Evolutionary conservation across 2,888 invertebrate genomes (phyloP), one percentile per base, ranked within the genome.

Genomic region (Zygogramma bicolorata): DNA sequence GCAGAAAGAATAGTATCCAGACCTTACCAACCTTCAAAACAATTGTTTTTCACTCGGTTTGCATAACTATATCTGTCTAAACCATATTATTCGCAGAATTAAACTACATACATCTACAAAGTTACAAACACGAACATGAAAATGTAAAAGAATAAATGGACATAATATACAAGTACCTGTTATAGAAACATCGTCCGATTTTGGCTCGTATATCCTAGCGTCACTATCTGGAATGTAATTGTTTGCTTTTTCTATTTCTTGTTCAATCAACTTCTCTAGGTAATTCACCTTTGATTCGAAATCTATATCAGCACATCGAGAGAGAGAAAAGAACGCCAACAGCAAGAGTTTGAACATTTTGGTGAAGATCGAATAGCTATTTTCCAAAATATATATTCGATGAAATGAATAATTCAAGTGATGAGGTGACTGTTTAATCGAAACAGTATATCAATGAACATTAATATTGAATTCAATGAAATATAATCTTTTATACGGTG

Each of bases 151-250:
- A 38, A 0, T 38, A 0, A 13, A 13, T 38, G 3, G n/a, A 38
- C 3, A 10, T 13, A 10, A 0, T 8, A 13, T 22, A 25, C 7
- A 5, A 53, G 10, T 68, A 68, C 68, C 57, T 49, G 40, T 40
- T 29, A 40, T 18, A n/a, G 27, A 25, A 25, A 3, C 20, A 31
- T 27, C 7, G 10, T 57, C 10, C 29, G 18, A 38, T 42, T 29
- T 42, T 2, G 67, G 59, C 29, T 67, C 29, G 20, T 67, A 67
- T 27, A 67, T 59, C 31, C 42, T 67, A 0, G 67, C 67, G 46
- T 67, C 67, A 46, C n/a, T 67, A 27, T 59, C 59, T 59, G 60
- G 46, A 25, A 53, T 25, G 13, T 25, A 53, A 10, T 22, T 53
- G 10, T 25, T 53, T 53, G 53, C 53, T 10, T 53, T 53, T 22